Conservation (phyloP, 1,140 invertebrate species). For the Leptinotarsa defecta region DNA sequence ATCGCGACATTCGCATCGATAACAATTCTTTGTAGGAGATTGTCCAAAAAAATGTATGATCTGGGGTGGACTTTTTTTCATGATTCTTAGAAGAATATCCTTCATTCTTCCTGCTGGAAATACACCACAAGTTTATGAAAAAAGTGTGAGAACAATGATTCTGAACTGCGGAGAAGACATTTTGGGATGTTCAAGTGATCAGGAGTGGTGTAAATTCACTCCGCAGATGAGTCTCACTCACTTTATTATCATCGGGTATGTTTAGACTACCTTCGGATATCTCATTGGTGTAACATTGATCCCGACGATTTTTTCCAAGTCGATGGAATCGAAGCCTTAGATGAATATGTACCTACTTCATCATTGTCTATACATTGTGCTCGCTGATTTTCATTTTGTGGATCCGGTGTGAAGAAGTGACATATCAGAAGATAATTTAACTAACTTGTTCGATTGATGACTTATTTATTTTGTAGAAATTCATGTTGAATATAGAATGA, state of each 20-base stretch:
- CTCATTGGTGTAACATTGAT: constrained; percentile 83
- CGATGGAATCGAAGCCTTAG: constrained; percentile 83
- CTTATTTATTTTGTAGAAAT: no score
- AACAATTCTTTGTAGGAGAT: constrained; percentile 70
- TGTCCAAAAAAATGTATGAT: constrained; percentile 74
- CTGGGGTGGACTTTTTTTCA: constrained; percentile 80
- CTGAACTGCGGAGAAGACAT: constrained; percentile 55
- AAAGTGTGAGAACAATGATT: constrained; percentile 34
- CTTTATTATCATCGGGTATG: constrained; percentile 73
- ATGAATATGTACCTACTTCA: constrained; percentile 55
- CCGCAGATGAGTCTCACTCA: constrained; percentile 73
- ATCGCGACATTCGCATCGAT: constrained; percentile 75
- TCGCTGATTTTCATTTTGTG: no score
- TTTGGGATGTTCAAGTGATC: constrained; percentile 70
- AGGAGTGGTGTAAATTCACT: constrained; percentile 78
- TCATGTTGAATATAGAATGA: no score
- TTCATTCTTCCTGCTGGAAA: constrained; percentile 78
- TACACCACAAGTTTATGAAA: constrained; percentile 61
- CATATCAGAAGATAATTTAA: no score
- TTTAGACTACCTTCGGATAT: constrained; percentile 78
- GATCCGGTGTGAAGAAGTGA: no score
- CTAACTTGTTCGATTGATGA: no score
- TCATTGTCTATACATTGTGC: no score
- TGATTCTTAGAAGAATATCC: constrained; percentile 71
- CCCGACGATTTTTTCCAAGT: constrained; percentile 87